Evolutionary conservation across 2,888 invertebrate genomes (phyloP), one percentile per base, ranked within the genome.

Genomic region (Eurytoma adleriae): DNA sequence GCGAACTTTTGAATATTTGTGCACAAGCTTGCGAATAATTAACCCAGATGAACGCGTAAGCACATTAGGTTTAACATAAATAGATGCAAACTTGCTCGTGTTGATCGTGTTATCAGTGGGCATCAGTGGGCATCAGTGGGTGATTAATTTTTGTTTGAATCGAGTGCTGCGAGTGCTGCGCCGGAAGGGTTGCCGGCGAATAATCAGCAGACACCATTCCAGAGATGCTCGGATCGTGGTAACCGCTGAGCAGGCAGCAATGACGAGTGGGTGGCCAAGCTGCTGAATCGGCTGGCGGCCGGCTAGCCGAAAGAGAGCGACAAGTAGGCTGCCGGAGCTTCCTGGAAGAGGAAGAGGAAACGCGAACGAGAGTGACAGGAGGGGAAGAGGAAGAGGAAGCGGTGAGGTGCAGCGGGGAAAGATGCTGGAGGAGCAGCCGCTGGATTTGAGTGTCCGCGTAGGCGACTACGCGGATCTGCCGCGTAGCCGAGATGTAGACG

Each of bases 401-500:
- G 16, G 27, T 14, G 52, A 13, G 54, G 14, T 13, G 54, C 48
- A 67, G 12, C 14, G 3, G 40, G 50, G 30, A 81, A 86, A 83
- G 82, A 91, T 89, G 91, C 87, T 90, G 83, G 93, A 94, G 84
- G 95, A 95, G 85, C 94, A 94, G 81, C 97, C 97, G 18, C 91
- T 97, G 90, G 97, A 97, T 92, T 92, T 97, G 89, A 95, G 96
- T 85, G 94, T 95, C 64, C 91, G 92, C 77, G 88, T 90, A 54
- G 90, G 89, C 40, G 90, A 90, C 68, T 89, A 89, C 84, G 87
- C 89, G 61, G 90, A 90, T 84, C 85, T 86, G 66, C 80, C 86
- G 72, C 83, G 85, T 56, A 87, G 91, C 92, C 85, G 91, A 10
- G 76, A 72, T 14, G 27, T 52, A 10, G 70, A 66, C 75, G 83